These are phyloP conservation scores for Sarcophaga subvicina DNA, from an alignment of 2,888 invertebrate species.

Conservation along the genomic window DNA sequence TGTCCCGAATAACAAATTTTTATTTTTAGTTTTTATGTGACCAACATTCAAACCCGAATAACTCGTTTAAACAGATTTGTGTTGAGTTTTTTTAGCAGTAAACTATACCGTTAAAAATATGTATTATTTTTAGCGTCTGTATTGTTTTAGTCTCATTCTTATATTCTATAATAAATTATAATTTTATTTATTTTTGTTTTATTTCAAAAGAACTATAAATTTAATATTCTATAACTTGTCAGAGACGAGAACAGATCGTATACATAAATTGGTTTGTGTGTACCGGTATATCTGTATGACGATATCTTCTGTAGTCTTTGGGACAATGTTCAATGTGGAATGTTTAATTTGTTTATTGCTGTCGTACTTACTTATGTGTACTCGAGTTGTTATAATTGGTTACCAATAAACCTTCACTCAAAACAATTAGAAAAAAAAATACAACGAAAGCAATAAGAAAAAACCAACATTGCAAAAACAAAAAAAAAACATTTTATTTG, in stretches of 20 bases:
- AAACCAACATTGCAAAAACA: background rate
- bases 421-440: conserved; percentile 23
- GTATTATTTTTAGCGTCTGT: too few species aligned
- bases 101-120: too few species aligned
- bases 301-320: background rate
- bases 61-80: too few species aligned
- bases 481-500: background rate
- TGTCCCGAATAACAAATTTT: too few species aligned
- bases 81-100: too few species aligned
- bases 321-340: background rate
- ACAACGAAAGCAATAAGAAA: conserved; percentile 8
- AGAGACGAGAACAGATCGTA: background rate
- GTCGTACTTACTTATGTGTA: background rate
- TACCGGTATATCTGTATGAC: too few species aligned
- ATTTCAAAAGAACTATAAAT: conserved; percentile 1
- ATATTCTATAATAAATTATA: background rate
- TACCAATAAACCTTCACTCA: conserved; percentile 42
- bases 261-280: too few species aligned
- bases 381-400: conserved; percentile 35
- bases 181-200: too few species aligned
- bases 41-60: too few species aligned
- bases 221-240: conserved; percentile 14
- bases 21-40: too few species aligned
- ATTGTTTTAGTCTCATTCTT: conserved; percentile 9
- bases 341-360: background rate